phyloP scores from a whole-genome alignment of 2,113 vertebrate species.

The Coracopsis vasa region DNA sequence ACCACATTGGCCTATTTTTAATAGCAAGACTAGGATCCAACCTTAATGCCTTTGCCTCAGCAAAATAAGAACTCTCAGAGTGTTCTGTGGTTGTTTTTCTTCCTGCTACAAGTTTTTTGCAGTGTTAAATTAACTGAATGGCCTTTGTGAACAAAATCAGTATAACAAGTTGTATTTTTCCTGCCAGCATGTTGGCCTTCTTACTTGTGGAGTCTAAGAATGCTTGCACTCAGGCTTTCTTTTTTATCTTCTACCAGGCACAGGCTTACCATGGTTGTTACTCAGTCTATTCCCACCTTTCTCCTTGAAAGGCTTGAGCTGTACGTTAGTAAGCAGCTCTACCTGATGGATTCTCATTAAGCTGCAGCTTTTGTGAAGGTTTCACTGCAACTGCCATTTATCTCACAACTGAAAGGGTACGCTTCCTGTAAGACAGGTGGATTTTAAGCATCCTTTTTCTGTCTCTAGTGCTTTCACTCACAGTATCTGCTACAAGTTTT shows the following conservation, averaged over 20 bases:
- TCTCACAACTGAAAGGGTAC: conserved; percentile 6
- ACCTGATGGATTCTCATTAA: conserved; percentile 55
- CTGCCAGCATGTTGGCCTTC: not conserved
- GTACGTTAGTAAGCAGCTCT: conserved; percentile 32
- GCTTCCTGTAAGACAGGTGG: not conserved
- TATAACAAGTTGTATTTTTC: not conserved
- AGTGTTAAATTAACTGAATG: not conserved
- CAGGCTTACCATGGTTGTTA: not conserved
- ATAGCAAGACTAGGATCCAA: not conserved
- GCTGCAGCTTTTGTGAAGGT: conserved; percentile 45
- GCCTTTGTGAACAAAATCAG: not conserved
- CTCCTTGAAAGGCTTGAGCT: not conserved
- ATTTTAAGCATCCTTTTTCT: conserved; percentile 29
- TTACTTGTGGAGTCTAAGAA: not conserved
- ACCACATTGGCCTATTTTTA: not conserved
- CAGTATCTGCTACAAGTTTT: not conserved
- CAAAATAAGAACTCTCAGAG: not conserved
- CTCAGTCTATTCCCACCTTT: not conserved
- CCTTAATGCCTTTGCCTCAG: not conserved
- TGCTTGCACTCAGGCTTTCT: not conserved
- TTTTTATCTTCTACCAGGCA: not conserved
- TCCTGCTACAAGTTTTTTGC: not conserved
- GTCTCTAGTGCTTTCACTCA: not conserved
- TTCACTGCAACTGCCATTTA: conserved; percentile 39
- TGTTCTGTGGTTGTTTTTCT: not conserved